phyloP scores from a whole-genome alignment of 1,140 invertebrate genomes.

The Drosophila tsacasi region DNA sequence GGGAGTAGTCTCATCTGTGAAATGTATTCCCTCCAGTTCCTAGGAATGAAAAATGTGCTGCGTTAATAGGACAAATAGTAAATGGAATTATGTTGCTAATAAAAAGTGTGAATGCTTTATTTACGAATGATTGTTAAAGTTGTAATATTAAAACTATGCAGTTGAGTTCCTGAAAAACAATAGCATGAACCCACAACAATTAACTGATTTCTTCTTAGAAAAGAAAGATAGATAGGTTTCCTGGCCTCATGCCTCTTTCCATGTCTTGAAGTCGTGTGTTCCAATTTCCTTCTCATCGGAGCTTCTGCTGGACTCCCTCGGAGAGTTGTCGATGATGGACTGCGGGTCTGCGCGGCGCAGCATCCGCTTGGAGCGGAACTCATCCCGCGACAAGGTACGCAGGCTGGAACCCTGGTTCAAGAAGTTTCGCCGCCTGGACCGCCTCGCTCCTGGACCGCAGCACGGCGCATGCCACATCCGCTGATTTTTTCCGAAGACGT shows the following conservation, averaged over 20 bases:
- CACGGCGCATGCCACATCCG: constrained; percentile 93
- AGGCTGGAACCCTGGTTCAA: constrained; percentile 68
- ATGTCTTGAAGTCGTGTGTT: constrained; percentile 10
- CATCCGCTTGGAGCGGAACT: constrained; percentile 84
- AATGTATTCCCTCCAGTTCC: background rate
- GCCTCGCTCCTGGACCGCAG: constrained; percentile 53
- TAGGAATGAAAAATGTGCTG: background rate
- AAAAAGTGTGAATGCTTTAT: background rate
- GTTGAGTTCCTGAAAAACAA: background rate
- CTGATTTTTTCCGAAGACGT: constrained; percentile 92
- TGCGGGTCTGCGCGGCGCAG: constrained; percentile 11
- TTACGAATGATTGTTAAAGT: background rate
- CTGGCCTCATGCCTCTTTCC: no score
- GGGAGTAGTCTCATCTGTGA: background rate
- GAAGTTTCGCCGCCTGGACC: background rate
- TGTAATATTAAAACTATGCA: no score
- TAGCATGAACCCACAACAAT: background rate
- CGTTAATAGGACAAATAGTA: background rate
- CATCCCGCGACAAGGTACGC: constrained; percentile 85
- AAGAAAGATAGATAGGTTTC: background rate
- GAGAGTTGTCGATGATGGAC: background rate
- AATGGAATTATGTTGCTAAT: background rate
- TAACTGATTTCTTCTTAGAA: background rate
- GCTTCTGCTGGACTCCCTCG: no score
- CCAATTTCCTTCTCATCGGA: constrained; percentile 13